These are phyloP conservation scores for Morus bassanus DNA, from an alignment of 2,797 vertebrate species.

Conservation along the genomic window DNA sequence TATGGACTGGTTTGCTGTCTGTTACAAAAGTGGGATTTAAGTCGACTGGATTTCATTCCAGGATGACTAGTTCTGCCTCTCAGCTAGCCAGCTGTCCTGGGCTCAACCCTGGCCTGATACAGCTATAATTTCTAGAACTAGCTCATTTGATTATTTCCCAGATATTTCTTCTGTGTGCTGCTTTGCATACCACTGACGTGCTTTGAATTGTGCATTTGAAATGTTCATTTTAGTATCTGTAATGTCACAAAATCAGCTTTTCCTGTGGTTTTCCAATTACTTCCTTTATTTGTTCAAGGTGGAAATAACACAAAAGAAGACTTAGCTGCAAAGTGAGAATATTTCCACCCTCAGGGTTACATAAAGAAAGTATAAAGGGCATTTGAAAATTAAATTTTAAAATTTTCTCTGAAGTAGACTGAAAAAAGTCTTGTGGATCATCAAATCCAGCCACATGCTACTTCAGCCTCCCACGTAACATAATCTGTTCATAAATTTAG, in stretches of 20 bases:
- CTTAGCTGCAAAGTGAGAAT: not conserved
- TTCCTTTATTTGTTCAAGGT: not conserved
- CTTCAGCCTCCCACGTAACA: not conserved
- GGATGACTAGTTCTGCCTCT: not conserved
- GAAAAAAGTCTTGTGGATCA: not conserved
- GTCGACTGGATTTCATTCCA: not conserved
- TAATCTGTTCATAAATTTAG: constrained; percentile 41
- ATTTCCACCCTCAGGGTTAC: not conserved
- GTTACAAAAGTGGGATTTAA: not conserved
- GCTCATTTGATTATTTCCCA: not conserved
- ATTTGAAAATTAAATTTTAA: not conserved
- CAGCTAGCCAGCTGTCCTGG: not conserved
- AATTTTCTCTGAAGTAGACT: not conserved
- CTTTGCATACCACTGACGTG: not conserved
- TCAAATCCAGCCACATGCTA: not conserved
- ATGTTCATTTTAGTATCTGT: not conserved
- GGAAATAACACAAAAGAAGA: not conserved
- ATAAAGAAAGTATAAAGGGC: not conserved
- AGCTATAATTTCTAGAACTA: not conserved
- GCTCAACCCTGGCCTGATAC: not conserved
- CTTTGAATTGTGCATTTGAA: not conserved
- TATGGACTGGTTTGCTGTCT: not conserved
- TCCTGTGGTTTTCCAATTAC: not conserved
- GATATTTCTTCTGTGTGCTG: not conserved
- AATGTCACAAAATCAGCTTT: not conserved